Evolutionary conservation across 2,113 vertebrate species (phyloP), one percentile per base, ranked within the genome.

Genomic region (Channa maculata): DNA sequence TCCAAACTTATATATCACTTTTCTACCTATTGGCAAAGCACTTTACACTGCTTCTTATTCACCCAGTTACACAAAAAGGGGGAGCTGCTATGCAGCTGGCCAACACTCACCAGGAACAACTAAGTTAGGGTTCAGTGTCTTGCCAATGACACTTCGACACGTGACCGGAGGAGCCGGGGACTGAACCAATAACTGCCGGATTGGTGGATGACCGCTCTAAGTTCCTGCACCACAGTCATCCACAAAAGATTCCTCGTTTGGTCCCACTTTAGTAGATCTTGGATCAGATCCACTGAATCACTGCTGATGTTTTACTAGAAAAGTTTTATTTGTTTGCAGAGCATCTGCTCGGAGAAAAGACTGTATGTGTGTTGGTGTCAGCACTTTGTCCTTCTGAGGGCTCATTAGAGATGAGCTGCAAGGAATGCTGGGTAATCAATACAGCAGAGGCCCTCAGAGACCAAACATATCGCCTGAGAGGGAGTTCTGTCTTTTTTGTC

Each of bases 351-450:
- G 13, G 43, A 45, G 15, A 52, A 6, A 1, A 51, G 46, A 63
- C 46, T 67, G 36, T 36, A 10, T 58, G 48, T 50, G 65, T 65
- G 37, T 45, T 1, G 1, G 61, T 63, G 82, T 82, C 73, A 83
- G 84, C 79, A 86, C 76, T 82, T 83, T 83, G 80, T 80, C 80
- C 76, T 79, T 86, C 80, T 80, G 77, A 64, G 58, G 71, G 36
- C 77, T 80, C 69, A 80, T 86, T 80, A 83, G 64, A 75, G 45
- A 65, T 10, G 6, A 69, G 65, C 68, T 70, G 84, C 80, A 70
- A 80, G 46, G 84, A 70, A 80, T 80, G 68, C 80, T 80, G 80
- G 80, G 80, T 80, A 86, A 86, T 86, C 84, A 83, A 83, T 86
- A 80, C 68, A 45, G 68, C 68, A 53, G 50, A 67, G 67, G 58